Conservation (phyloP, 2,113 vertebrate genomes). For the Heloderma charlesbogerti region DNA sequence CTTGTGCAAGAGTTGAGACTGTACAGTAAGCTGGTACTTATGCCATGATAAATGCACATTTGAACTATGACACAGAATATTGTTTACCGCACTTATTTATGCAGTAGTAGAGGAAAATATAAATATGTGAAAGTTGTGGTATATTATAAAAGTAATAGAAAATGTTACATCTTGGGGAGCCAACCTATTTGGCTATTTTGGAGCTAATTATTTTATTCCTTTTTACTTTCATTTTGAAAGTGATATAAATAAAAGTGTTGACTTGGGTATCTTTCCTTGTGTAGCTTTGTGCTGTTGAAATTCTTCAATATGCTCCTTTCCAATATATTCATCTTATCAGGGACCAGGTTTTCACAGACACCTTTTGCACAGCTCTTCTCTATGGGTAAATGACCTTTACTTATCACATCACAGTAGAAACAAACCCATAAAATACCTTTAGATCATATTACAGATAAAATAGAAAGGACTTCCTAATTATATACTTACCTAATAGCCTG, state of each 20-base stretch:
- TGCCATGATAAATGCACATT: not conserved
- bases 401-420: not conserved
- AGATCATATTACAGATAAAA: not conserved
- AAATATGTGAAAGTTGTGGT: not conserved
- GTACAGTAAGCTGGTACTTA: not conserved
- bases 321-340: not conserved
- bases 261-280: no score
- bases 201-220: not conserved
- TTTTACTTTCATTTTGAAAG: not conserved
- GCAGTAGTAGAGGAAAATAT: not conserved
- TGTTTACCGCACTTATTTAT: not conserved
- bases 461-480: constrained; percentile 13
- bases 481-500: constrained; percentile 26
- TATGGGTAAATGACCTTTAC: not conserved
- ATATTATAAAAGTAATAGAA: not conserved
- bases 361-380: not conserved
- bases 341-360: constrained; percentile 9
- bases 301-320: not conserved
- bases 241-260: not conserved
- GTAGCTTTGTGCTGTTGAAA: not conserved
- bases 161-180: not conserved
- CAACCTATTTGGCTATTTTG: not conserved
- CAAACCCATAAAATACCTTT: not conserved
- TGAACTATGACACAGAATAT: not conserved
- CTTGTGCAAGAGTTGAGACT: not conserved